These are phyloP conservation scores for Tinamus guttatus DNA, from an alignment of 2,113 vertebrate species.

Conservation along the genomic window DNA sequence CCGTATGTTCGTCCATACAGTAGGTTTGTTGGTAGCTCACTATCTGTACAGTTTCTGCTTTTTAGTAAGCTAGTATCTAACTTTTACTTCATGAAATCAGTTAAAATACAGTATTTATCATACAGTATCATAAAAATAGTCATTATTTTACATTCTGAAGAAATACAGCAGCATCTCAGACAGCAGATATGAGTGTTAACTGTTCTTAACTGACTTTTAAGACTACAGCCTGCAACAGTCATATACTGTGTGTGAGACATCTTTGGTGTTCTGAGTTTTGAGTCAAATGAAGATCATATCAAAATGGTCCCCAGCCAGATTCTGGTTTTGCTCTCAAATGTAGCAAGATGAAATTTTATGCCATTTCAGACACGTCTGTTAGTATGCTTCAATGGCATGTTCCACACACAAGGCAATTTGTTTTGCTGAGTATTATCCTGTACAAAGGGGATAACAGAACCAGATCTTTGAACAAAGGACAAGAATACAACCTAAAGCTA, in stretches of 20 bases:
- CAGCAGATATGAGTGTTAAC: not conserved
- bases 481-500: not conserved
- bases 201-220: not conserved
- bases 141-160: not conserved
- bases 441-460: not conserved
- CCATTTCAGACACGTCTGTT: not conserved
- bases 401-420: not conserved
- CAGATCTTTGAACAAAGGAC: not conserved
- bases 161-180: not conserved
- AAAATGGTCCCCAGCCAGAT: not conserved
- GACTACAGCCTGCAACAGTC: not conserved
- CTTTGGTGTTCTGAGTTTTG: not conserved
- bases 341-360: not conserved
- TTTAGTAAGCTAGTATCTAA: not conserved
- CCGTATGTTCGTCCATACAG: not conserved
- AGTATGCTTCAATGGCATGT: not conserved
- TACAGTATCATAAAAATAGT: not conserved
- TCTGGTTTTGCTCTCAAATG: not conserved
- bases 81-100: not conserved
- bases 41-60: not conserved
- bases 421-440: not conserved
- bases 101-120: not conserved
- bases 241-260: not conserved
- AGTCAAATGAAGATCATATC: not conserved
- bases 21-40: not conserved